Evolutionary conservation across 2,113 vertebrate species (phyloP), one percentile per base, ranked within the genome.

Genomic region (Nettapus auritus): DNA sequence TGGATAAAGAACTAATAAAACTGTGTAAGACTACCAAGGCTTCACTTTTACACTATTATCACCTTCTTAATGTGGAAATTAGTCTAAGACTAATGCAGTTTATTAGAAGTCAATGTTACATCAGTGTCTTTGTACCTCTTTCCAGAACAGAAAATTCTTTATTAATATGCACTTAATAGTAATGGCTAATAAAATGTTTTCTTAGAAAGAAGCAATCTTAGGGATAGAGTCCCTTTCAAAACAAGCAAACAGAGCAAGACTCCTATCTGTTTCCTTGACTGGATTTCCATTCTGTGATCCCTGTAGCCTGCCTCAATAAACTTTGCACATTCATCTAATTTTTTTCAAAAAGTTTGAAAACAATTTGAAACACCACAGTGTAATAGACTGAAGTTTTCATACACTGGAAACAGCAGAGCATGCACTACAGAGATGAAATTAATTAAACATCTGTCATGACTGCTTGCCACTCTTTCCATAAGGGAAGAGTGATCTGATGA

Each of bases 1-100:
- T 92, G 60, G 83, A 92, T 90, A 90, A 90, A 71, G 64, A 79
- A 26, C 46, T 75, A 83, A n/a, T 69, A 70, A 73, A 70, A 77
- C 59, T 71, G 53, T 48, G 13, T 86, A 83, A 89, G 78, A 82
- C 92, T 73, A 94, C 21, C 53, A 56, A 89, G 34, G 38, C 31
- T 90, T 94, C 63, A 86, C 83, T 93, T 78, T 92, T 93, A 95
- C 33, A 82, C 52, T 94, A 36, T 63, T 92, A 75, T 60, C 33
- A 89, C 34, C 40, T 60, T 46, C 63, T 78, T 86, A 59, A 83
- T 3, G 8, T 70, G 42, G 56, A 81, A 94, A 86, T 60, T 53
- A 78, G 38, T 29, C 69, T 85, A 95, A 92, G 88, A 95, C 78
- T 52, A 95, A 77, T 52, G 44, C 31, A 79, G 8, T 86, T 93